Conservation (phyloP, 2,888 invertebrate genomes). For the Synergus umbraculus region DNA sequence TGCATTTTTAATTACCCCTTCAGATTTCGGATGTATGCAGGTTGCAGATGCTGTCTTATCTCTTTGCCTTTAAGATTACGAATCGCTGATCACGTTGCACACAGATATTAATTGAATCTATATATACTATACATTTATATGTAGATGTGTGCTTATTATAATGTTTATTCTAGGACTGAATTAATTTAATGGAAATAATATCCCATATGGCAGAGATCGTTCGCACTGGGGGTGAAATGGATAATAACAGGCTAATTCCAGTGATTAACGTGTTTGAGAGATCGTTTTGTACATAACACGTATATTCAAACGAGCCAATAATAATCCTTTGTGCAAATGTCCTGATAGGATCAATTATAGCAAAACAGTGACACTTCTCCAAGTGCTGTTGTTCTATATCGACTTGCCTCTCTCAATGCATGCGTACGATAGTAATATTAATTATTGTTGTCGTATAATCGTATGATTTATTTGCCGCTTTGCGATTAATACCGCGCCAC, state of each 20-base stretch:
- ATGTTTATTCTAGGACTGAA: background rate
- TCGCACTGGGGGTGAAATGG: background rate
- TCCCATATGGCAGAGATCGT: background rate
- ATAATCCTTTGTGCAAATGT: constrained; percentile 13
- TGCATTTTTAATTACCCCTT: constrained; percentile 54
- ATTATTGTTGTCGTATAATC: background rate
- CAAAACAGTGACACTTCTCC: constrained; percentile 28
- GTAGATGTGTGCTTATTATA: no score
- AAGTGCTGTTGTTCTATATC: background rate
- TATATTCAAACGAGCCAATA: background rate
- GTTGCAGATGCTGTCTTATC: background rate
- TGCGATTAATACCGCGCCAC: background rate
- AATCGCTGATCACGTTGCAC: background rate
- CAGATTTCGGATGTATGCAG: background rate
- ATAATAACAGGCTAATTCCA: constrained; percentile 7
- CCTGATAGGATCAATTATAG: background rate
- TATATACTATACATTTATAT: no score
- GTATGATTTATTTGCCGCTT: background rate
- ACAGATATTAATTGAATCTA: no score
- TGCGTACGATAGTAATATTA: constrained; percentile 1
- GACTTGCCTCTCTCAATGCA: background rate
- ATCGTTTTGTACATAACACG: constrained; percentile 10
- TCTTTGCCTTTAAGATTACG: background rate
- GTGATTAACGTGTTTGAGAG: background rate
- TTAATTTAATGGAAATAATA: background rate